Evolutionary conservation across 2,113 vertebrate species (phyloP).

Genomic region (Hylia prasina): DNA sequence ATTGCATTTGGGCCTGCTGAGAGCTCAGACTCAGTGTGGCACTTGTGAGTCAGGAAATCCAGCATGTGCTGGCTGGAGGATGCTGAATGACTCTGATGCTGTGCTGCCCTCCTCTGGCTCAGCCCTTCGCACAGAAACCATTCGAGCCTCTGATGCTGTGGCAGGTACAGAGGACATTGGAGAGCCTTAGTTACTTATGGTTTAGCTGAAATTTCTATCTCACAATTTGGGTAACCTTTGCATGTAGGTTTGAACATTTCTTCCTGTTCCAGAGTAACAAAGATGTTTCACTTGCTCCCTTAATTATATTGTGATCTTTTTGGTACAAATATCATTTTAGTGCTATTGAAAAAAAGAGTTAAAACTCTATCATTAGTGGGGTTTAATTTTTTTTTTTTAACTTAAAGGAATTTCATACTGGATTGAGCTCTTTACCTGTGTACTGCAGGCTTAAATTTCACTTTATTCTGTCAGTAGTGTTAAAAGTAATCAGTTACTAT

Average conservation of each 20-base stretch:
- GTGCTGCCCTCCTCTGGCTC: slow-evolving; percentile 29
- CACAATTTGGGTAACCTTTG: not conserved
- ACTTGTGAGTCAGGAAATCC: not conserved
- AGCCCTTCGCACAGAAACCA: not conserved
- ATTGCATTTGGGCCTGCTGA: not conserved
- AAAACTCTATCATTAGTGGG: too few species aligned
- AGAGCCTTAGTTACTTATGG: not conserved
- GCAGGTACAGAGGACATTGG: slow-evolving; percentile 62
- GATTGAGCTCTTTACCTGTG: not conserved
- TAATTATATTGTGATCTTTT: not conserved
- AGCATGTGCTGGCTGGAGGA: slow-evolving; percentile 29
- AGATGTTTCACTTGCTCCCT: not conserved
- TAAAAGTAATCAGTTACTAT: not conserved
- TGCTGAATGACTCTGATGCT: slow-evolving; percentile 55
- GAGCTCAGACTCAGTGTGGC: not conserved
- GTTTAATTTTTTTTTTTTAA: not conserved
- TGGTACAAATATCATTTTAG: not conserved
- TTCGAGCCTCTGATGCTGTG: not conserved
- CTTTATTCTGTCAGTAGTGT: not conserved
- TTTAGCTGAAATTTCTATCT: not conserved
- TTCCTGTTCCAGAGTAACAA: not conserved
- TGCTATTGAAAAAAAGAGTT: not conserved
- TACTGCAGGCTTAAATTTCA: not conserved
- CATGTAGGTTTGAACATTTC: not conserved
- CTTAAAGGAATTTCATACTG: not conserved